Percentiles rank a stretch among this genome's conserved stretches.
Conservation (phyloP, 2,888 invertebrate species). For the Nemurella pictetii region DNA sequence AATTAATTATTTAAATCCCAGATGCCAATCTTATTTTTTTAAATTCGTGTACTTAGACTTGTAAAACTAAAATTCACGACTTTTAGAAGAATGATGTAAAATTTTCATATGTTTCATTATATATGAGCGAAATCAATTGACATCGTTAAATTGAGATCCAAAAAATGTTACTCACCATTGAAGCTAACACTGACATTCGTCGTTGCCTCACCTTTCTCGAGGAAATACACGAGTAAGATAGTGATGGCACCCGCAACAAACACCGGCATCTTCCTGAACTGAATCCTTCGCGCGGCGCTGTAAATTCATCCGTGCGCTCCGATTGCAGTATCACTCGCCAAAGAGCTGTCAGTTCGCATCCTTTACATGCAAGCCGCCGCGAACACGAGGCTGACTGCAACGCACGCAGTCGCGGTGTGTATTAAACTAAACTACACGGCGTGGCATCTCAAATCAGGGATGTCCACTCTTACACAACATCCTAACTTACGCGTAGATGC, state of each 20-base stretch:
- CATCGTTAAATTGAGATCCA: too few relatives aligned
- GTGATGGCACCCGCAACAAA: not conserved
- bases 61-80: too few relatives aligned
- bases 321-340: not conserved
- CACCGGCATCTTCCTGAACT: not conserved
- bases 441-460: not conserved
- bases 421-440: not conserved
- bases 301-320: not conserved
- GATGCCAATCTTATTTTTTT: too few relatives aligned
- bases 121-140: too few relatives aligned
- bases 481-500: not conserved
- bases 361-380: not conserved
- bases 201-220: not conserved
- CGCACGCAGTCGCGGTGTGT: not conserved
- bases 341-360: not conserved
- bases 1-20: too few relatives aligned
- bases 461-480: not conserved
- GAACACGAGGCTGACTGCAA: not conserved
- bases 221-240: not conserved
- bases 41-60: too few relatives aligned
- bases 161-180: not conserved
- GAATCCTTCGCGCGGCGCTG: not conserved
- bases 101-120: too few relatives aligned
- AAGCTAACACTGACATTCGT: not conserved
- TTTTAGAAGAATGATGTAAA: too few relatives aligned